Base-by-base conservation (phyloP, 2,888 invertebrate species). In the Amphipoea lucens region DNA sequence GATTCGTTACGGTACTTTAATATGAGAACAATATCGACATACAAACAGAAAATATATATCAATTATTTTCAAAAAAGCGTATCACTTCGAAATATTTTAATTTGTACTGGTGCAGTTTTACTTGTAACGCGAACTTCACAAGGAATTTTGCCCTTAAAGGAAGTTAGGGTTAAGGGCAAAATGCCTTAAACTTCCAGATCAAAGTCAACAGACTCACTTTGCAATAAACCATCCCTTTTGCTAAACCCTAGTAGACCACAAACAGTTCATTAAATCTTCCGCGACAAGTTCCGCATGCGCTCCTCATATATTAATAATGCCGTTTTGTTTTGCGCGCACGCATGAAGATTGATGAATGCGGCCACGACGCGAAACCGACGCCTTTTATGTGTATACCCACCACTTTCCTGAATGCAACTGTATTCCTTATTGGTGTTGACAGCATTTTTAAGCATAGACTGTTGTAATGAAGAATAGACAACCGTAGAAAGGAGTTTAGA, bases 351-450 rank as follows among this genome's bases (percentile, higher is more conserved):
- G 89, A 90, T 90, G 85, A 85, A 90, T 87, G 87, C 70, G 75
- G 63, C 76, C 80, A 60, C 57, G 77, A 78, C 69, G 86, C 68
- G 76, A 82, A 81, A 84, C 78, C 54, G 68, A 83, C 89, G 87
- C 87, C 89, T 85, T 87, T 90, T 89, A 87, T 86, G 85, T 89
- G 90, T 90, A 87, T 80, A 81, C 70, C 45, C 60, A 14, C 78
- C 12, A 74, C 48, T 82, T 83, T 87, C 78, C 79, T 88, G 68
- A 75, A 81, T 63, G 65, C 42, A 62, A 81, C 66, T 76, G n/a
- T 75, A 60, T 68, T 81, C 79, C 78, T 78, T 77, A 68, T 77
- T 80, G 65, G 77, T 40, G 3, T 2, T 40, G 69, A 63, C 20
- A 57, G 48, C 20, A 76, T 77, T 77, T 66, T 79, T 78, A 76